Conservation (phyloP, 2,113 vertebrate genomes). For the Oenanthe melanoleuca region DNA sequence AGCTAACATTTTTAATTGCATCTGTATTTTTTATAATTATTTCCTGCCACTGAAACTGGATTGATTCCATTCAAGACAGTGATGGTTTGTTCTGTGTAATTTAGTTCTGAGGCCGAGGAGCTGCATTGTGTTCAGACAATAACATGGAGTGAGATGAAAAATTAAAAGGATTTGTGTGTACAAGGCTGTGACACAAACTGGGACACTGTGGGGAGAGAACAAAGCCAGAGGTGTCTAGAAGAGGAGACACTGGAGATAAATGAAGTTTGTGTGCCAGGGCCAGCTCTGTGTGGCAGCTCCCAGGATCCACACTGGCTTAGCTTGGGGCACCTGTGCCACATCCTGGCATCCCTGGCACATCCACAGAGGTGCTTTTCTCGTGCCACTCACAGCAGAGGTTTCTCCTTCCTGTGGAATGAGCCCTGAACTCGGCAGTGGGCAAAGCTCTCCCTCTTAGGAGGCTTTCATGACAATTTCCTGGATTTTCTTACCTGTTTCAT, state of each 20-base stretch:
- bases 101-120: neutral
- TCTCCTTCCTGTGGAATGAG: neutral
- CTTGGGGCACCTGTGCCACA: neutral
- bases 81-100: neutral
- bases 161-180: neutral
- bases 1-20: conserved; percentile 2
- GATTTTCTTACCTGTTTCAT: neutral
- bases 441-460: accelerated
- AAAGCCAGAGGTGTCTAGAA: neutral
- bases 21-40: neutral
- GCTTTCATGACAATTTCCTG: neutral
- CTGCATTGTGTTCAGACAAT: neutral
- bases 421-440: accelerated
- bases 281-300: neutral
- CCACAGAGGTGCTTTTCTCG: neutral
- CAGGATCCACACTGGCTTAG: neutral
- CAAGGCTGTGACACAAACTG: accelerated
- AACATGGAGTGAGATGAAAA: neutral
- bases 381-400: neutral
- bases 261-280: neutral
- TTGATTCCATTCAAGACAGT: neutral
- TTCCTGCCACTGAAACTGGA: neutral
- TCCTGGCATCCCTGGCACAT: neutral
- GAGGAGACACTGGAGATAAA: neutral
- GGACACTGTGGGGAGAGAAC: neutral